Conservation (phyloP, 2,888 invertebrate genomes). For the Campoplex nolae region DNA sequence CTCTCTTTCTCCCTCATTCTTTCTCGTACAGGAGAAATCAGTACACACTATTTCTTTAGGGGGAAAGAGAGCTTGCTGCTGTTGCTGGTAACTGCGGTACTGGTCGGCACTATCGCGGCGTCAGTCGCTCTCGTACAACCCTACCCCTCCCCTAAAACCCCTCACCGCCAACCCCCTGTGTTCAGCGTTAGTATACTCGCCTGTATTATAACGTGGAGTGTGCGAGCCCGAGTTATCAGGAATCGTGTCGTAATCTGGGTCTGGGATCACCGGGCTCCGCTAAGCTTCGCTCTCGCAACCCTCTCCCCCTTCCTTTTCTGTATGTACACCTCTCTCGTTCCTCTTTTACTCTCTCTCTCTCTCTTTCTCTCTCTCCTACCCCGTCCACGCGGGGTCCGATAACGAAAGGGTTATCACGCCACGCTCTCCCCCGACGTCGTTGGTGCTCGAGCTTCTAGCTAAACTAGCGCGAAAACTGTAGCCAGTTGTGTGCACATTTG, state of each 20-base stretch:
- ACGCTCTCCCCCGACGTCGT: slow-evolving; percentile 72
- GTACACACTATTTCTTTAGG: slow-evolving; percentile 66
- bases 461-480: slow-evolving; percentile 52
- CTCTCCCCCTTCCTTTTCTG: slow-evolving; percentile 48
- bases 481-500: not conserved
- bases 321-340: slow-evolving; percentile 29
- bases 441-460: slow-evolving; percentile 52
- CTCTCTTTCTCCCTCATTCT: slow-evolving; percentile 10
- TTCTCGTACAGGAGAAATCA: slow-evolving; percentile 59
- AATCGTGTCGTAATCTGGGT: slow-evolving; percentile 81
- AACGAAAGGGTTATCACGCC: slow-evolving; percentile 84
- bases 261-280: slow-evolving; percentile 80
- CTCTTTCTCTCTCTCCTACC: not conserved
- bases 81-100: slow-evolving; percentile 66
- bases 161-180: slow-evolving; percentile 11
- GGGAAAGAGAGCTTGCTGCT: slow-evolving; percentile 39
- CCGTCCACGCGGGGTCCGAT: slow-evolving; percentile 76
- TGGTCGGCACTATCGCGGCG: slow-evolving; percentile 68
- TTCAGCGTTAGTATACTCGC: slow-evolving; percentile 67
- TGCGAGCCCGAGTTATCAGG: slow-evolving; percentile 80
- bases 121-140: slow-evolving; percentile 65
- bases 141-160: slow-evolving; percentile 22
- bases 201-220: slow-evolving; percentile 82
- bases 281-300: slow-evolving; percentile 75
- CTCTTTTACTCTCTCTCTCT: slow-evolving; percentile 61